Evolutionary conservation across 2,888 invertebrate species (phyloP).

Genomic region (Bedellia somnulentella): DNA sequence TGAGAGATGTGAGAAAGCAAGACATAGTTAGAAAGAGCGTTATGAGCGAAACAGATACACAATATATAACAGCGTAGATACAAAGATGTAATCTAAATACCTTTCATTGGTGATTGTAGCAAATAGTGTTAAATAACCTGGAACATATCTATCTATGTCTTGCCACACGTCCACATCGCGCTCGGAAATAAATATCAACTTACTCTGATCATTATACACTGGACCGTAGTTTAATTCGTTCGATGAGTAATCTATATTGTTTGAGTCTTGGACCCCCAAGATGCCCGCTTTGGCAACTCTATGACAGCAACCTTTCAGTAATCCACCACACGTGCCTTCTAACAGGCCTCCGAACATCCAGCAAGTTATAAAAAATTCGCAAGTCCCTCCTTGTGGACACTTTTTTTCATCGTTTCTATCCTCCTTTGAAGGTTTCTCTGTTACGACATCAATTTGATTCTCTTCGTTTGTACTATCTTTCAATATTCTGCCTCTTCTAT

Average conservation of each 20-base stretch:
- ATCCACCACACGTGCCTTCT: conserved; percentile 80
- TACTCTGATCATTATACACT: conserved; percentile 78
- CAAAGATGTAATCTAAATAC: background rate
- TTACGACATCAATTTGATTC: conserved; percentile 9
- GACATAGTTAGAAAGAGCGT: conserved; percentile 54
- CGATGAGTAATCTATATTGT: conserved; percentile 63
- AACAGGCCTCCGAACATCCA: conserved; percentile 88
- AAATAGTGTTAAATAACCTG: conserved; percentile 14
- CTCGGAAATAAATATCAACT: conserved; percentile 63
- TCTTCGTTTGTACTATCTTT: conserved; percentile 12
- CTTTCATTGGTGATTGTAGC: background rate
- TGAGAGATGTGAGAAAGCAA: conserved; percentile 47
- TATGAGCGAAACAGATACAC: conserved; percentile 18
- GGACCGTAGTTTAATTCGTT: conserved; percentile 72
- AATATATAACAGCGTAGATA: conserved; percentile 12
- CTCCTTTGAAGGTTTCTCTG: conserved; percentile 6
- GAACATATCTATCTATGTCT: conserved; percentile 38
- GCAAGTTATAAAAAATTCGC: conserved; percentile 90
- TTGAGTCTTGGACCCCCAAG: conserved; percentile 65
- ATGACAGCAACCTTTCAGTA: conserved; percentile 86
- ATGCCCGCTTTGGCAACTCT: conserved; percentile 69
- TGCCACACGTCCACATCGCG: conserved; percentile 54
- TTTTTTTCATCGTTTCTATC: conserved; percentile 47
- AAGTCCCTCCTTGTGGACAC: conserved; percentile 75
- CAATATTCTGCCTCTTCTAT: conserved; percentile 25